Conservation (phyloP, 2,113 vertebrate species). For the Neopipo cinnamomea region DNA sequence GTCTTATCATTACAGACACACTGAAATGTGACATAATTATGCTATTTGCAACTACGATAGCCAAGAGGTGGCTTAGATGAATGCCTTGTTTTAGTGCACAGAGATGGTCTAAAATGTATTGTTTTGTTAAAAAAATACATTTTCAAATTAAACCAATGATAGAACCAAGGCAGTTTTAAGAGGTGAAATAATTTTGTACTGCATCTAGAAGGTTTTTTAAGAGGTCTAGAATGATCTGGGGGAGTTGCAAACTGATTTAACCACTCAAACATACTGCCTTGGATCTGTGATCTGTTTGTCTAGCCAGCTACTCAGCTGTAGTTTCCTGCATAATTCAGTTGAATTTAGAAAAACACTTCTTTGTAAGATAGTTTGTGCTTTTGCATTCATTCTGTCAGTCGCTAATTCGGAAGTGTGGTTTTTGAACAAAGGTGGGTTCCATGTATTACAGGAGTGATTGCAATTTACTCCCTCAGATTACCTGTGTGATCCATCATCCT, state of each 20-base stretch:
- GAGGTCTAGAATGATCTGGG: neutral
- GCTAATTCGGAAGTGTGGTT: neutral
- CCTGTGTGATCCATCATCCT: conserved; percentile 33
- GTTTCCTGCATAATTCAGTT: neutral
- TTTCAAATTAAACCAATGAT: neutral
- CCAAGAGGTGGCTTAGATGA: neutral
- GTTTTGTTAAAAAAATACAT: neutral
- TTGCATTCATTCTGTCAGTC: neutral
- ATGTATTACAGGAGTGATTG: neutral
- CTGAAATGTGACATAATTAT: neutral
- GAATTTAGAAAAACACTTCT: neutral
- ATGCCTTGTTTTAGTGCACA: neutral
- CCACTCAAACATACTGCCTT: neutral
- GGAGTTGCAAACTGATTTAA: neutral
- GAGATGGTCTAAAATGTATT: neutral
- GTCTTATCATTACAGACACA: neutral
- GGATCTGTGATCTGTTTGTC: neutral
- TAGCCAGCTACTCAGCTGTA: neutral
- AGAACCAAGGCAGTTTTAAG: neutral
- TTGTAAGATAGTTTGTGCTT: neutral
- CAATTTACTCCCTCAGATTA: conserved; percentile 48
- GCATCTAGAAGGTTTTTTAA: neutral
- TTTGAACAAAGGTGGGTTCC: neutral
- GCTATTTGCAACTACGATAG: neutral
- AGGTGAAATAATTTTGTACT: neutral